Evolutionary conservation across 2,888 invertebrate species (phyloP).

Genomic region (Romanomermis culicivorax): DNA sequence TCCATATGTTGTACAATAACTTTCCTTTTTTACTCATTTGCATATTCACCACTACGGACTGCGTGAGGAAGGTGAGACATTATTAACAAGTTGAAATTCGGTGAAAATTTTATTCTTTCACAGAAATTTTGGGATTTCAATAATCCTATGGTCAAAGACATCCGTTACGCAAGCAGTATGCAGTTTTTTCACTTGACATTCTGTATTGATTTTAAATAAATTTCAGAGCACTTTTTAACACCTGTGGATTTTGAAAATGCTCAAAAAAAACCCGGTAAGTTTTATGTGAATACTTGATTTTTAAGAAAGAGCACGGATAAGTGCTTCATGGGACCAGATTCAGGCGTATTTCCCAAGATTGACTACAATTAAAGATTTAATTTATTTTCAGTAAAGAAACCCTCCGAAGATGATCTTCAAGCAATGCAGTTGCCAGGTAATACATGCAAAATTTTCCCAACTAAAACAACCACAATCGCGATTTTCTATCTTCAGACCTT

Average conservation of each 20-base stretch:
- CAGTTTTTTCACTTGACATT: too few species aligned
- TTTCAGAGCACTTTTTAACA: constrained; percentile 7
- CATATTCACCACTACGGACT: too few species aligned
- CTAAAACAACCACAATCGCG: background rate
- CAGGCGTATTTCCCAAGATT: background rate
- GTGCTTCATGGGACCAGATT: background rate
- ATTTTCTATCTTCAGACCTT: constrained; percentile 31
- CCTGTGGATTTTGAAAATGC: constrained; percentile 8
- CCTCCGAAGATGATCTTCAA: constrained; percentile 6
- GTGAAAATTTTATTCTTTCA: too few species aligned
- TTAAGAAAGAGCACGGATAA: too few species aligned
- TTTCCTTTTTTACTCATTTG: too few species aligned
- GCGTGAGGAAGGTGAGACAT: too few species aligned
- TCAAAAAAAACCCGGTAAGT: constrained; percentile 3
- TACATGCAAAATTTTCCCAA: background rate
- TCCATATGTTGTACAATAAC: too few species aligned
- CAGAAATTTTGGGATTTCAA: too few species aligned
- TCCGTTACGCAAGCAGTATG: too few species aligned
- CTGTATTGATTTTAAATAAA: too few species aligned
- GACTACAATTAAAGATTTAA: background rate
- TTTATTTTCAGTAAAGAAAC: constrained; percentile 6
- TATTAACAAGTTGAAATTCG: too few species aligned
- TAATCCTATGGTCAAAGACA: too few species aligned
- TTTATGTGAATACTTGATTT: background rate
- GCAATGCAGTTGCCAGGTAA: constrained; percentile 10